Base-by-base conservation (phyloP, 1,140 invertebrate species). In the Drosophila repletoides region DNA sequence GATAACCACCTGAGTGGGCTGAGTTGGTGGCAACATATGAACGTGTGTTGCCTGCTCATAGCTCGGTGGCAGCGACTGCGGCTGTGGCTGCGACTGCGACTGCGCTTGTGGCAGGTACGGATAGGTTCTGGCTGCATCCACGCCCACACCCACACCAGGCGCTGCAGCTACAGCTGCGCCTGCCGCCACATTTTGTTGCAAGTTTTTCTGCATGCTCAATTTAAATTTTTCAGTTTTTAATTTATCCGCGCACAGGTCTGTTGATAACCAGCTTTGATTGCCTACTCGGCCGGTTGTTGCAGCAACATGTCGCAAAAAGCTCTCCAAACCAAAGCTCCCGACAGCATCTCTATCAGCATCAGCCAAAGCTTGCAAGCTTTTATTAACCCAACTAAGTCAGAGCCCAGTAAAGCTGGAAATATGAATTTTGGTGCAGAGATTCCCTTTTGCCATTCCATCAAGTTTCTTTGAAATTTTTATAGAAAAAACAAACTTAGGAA, bases 41-140 rank as follows among this genome's bases (percentile, higher is more conserved):
- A 67, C 53, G n/a, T 84, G 63, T 2, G 67, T 83, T 21, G 84
- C 87, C 63, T 88, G 88, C 22, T 86, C 88, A 41, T 89, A 89
- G 24, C 76, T 81, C 0, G 88, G 87, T 14, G 88, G 88, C 17
- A 43, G 65, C 1, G 38, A 26, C n/a, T 48, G 21, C 45, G 15
- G 14, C 12, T 19, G 86, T n/a, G 84, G 84, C 9, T 49, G 66
- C 1, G 34, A 24, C 19, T 51, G 22, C 24, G 12, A 21, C 5
- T 24, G 38, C 10, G 2, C 36, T 14, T 38, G 12, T 7, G 28
- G 6, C 41, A 34, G 9, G 38, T 55, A 29, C 12, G 15, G 40
- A 26, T 43, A 43, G 21, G 14, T 24, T 5, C 31, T 12, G 19
- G 12, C 12, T 10, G 15, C 12, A 6, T 3, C 29, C 9, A 10